phyloP scores from a whole-genome alignment of 2,888 invertebrate genomes.

The Lingula anatina region DNA sequence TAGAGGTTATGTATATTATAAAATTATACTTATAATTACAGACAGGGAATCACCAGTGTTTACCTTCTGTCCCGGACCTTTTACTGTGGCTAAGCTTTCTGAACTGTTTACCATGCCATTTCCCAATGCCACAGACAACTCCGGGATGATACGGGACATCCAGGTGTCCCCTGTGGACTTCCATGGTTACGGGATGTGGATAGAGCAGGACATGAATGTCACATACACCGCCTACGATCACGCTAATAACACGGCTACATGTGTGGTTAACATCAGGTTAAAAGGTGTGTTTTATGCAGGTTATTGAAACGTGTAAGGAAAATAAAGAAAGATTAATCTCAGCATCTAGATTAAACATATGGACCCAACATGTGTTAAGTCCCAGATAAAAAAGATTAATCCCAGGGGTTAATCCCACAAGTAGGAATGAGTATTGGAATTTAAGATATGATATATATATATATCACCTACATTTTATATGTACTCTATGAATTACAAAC shows the following conservation, averaged over 20 bases:
- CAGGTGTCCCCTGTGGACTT: slow-evolving; percentile 12
- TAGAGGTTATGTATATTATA: too few relatives aligned
- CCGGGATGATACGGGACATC: slow-evolving; percentile 7
- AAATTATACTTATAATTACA: slow-evolving; percentile 4
- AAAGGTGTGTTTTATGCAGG: slow-evolving; percentile 15
- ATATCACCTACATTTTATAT: too few relatives aligned
- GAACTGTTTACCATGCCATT: not conserved
- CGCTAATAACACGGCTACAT: slow-evolving; percentile 93
- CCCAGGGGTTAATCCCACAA: too few relatives aligned
- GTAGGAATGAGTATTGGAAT: too few relatives aligned
- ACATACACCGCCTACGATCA: slow-evolving; percentile 94
- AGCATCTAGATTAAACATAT: too few relatives aligned
- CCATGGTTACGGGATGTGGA: slow-evolving; percentile 7
- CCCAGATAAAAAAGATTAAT: too few relatives aligned
- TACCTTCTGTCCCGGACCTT: slow-evolving; percentile 7
- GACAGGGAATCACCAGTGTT: slow-evolving; percentile 13
- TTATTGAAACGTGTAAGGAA: too few relatives aligned
- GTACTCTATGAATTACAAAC: too few relatives aligned
- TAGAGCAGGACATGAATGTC: slow-evolving; percentile 56
- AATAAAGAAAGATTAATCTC: too few relatives aligned
- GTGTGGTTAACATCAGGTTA: slow-evolving; percentile 76
- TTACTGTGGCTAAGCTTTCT: slow-evolving; percentile 5
- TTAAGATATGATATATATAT: too few relatives aligned
- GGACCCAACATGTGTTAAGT: too few relatives aligned
- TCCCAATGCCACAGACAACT: slow-evolving; percentile 14